These are phyloP conservation scores for Pollachius pollachius DNA, from an alignment of 2,113 vertebrate genomes.

Conservation along the genomic window DNA sequence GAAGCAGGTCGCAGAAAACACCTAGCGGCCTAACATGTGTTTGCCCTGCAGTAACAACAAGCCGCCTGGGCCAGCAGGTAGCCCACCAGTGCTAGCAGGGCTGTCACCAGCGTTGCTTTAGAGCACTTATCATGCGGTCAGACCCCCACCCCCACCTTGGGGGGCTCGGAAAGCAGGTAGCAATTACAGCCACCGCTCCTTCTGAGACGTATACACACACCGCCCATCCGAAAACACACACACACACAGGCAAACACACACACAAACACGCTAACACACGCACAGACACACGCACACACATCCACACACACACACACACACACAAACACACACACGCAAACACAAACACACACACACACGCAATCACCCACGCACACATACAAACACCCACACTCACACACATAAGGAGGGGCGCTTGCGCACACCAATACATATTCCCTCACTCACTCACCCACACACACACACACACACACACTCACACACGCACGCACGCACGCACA, in stretches of 20 bases:
- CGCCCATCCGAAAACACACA: neutral
- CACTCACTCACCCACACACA: neutral
- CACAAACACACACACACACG: slow-evolving; percentile 6
- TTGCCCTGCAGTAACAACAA: slow-evolving; percentile 17
- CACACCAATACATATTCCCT: neutral
- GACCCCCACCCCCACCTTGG: neutral
- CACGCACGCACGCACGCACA: neutral
- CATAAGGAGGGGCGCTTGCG: too few species aligned
- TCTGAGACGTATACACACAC: neutral
- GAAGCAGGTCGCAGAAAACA: slow-evolving; percentile 24
- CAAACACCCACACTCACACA: slow-evolving; percentile 4
- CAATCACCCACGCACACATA: neutral
- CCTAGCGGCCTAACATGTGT: neutral
- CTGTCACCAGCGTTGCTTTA: slow-evolving; percentile 12
- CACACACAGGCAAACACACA: neutral
- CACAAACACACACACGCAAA: slow-evolving; percentile 1
- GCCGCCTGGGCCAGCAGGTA: slow-evolving; percentile 10
- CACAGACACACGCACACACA: neutral
- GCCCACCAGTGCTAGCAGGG: neutral
- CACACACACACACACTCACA: slow-evolving; percentile 1
- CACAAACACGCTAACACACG: neutral
- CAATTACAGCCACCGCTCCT: slow-evolving; percentile 47
- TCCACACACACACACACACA: neutral
- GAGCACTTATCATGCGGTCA: slow-evolving; percentile 20
- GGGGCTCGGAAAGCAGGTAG: slow-evolving; percentile 35